Base-by-base conservation (phyloP, 2,888 invertebrate species). In the Tenthredo amoena region DNA sequence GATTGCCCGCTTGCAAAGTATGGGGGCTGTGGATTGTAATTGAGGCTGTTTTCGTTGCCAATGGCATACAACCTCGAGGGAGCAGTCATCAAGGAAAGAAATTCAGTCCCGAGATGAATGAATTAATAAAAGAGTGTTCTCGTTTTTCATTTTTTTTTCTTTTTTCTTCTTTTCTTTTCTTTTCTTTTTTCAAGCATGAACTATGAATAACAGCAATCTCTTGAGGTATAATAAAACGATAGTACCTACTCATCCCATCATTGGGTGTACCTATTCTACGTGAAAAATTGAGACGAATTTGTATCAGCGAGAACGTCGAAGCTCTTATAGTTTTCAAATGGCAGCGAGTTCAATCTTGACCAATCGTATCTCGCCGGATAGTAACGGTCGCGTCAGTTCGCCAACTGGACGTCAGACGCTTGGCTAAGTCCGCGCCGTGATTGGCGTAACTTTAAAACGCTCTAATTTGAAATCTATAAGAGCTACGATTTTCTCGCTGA, bases 1-100 rank as follows among this genome's bases (percentile, higher is more conserved):
- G 81, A 81, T 81, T 81, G 62, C 81, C 40, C 21, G 81, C 58
- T 81, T 62, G 62, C 62, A 81, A 77, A 62, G 62, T 62, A 77
- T 43, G n/a, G 55, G 77, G 77, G 77, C 4, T 47, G 47, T 55
- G 55, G 55, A 55, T 77, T 50, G 77, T 77, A 77, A 77, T 77
- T 77, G 26, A 77, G 77, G 18, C 47, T 55, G 50, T 34, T 31
- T 77, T 34, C 76, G 47, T 15, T 50, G 31, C 15, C 31, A 34
- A 26, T 26, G 26, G 26, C 34, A 77, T 34, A 55, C 9, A 74
- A 12, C 72, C 43, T 21, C 72, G 71, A 18, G 71, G 71, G 34
- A 62, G 71, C 18, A 71, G 2, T 37, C 7, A 37, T 26, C 12
- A 43, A 74, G n/a, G 18, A 34, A 50, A 50, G 34, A 31, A 77